Evolutionary conservation across 2,113 vertebrate species (phyloP).

Genomic region (Ginglymostoma cirratum): DNA sequence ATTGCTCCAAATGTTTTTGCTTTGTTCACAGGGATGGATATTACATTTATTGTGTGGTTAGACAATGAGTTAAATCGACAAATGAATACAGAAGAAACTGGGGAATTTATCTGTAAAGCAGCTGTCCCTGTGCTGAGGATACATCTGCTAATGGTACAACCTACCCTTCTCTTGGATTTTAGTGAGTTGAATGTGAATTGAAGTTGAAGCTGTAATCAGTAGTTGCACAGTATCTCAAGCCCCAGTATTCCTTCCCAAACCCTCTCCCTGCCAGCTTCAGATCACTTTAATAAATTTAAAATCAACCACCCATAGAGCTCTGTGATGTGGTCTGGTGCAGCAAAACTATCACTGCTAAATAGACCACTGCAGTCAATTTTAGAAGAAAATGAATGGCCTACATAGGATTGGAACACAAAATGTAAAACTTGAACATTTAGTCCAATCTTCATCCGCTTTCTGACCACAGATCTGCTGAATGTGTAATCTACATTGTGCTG

Average conservation of each 20-base stretch:
- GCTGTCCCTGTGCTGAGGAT: not conserved
- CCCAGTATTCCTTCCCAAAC: not conserved
- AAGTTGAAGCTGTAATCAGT: conserved; percentile 7
- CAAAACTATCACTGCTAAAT: not conserved
- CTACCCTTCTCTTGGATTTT: not conserved
- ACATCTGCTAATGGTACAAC: not conserved
- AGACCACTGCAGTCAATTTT: not conserved
- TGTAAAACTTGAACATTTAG: too few relatives aligned
- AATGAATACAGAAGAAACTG: not conserved
- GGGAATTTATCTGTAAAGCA: not conserved
- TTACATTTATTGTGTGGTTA: not conserved
- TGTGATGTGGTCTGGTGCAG: not conserved
- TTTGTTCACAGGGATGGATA: not conserved
- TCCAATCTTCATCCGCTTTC: too few relatives aligned
- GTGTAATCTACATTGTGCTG: too few relatives aligned
- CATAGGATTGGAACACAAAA: too few relatives aligned
- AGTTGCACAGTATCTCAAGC: not conserved
- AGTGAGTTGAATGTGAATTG: not conserved
- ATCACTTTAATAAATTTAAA: not conserved
- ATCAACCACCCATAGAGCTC: not conserved
- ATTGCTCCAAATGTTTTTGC: not conserved
- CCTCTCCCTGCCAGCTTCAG: not conserved
- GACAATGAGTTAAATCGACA: not conserved
- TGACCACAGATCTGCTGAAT: too few relatives aligned
- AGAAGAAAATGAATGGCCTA: not conserved